These are phyloP conservation scores for Brachyistius frenatus DNA, from an alignment of 2,113 vertebrate genomes.

Conservation along the genomic window DNA sequence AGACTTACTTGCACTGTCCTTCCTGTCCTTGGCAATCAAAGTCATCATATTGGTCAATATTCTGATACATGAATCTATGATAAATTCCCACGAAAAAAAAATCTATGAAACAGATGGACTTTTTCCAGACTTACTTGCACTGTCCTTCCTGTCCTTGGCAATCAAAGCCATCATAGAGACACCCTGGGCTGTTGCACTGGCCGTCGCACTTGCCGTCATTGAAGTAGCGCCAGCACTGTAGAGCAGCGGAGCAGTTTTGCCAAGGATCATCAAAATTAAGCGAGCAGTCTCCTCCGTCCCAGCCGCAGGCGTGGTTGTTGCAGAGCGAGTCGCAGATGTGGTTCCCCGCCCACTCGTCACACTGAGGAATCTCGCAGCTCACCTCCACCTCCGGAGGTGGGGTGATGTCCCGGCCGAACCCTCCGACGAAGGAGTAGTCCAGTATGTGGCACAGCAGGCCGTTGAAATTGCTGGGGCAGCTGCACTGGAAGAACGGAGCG, in stretches of 20 bases:
- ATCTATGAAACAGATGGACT: background rate
- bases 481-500: conserved; percentile 91
- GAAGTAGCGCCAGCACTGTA: conserved; percentile 99
- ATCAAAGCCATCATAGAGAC: conserved; percentile 98
- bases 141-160: conserved; percentile 92
- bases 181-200: conserved; percentile 93
- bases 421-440: conserved; percentile 91
- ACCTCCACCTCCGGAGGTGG: conserved; percentile 88
- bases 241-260: conserved; percentile 94
- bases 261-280: conserved; percentile 97
- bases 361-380: conserved; percentile 89
- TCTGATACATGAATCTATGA: conserved; percentile 6
- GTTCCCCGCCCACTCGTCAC: conserved; percentile 88
- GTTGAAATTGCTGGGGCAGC: conserved; percentile 94
- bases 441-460: conserved; percentile 97
- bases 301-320: conserved; percentile 95
- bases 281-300: conserved; percentile 98
- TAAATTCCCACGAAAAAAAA: background rate
- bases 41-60: conserved; percentile 87
- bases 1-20: conserved; percentile 96
- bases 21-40: conserved; percentile 95
- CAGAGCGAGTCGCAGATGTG: conserved; percentile 91
- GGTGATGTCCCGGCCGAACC: conserved; percentile 91
- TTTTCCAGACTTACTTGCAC: conserved; percentile 92
- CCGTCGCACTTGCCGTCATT: conserved; percentile 92